Percentiles rank a stretch among this genome's conserved stretches.
phyloP scores from a whole-genome alignment of 2,113 vertebrate genomes.

The Oxygymnocypris stewartii region DNA sequence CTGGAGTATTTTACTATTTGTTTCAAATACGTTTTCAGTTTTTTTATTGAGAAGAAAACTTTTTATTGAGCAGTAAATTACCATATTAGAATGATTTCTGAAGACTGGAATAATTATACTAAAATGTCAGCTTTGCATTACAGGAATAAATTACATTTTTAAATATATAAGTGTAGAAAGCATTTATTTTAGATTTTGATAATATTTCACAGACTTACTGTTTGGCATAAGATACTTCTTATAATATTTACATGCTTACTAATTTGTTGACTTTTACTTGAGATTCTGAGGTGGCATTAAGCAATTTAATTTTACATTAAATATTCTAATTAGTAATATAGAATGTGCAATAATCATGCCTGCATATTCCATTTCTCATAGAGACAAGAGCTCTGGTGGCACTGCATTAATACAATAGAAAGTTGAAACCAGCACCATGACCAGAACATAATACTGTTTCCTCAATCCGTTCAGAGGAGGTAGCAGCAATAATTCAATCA shows the following conservation, averaged over 20 bases:
- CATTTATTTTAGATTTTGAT: too few species aligned
- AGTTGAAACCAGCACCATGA: neutral
- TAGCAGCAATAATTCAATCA: slow-evolving; percentile 46
- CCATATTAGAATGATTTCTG: neutral
- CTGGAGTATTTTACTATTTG: too few species aligned
- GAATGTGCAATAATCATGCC: too few species aligned
- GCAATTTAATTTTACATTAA: neutral
- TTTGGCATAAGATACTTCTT: neutral
- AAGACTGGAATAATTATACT: neutral
- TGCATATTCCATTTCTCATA: too few species aligned
- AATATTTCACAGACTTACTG: neutral
- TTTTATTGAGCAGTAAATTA: neutral
- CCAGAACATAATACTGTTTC: neutral
- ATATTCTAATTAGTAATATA: neutral
- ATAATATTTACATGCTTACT: too few species aligned
- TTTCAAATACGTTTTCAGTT: too few species aligned
- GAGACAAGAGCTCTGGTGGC: neutral
- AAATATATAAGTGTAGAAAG: neutral
- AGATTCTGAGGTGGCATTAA: neutral
- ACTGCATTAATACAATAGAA: neutral
- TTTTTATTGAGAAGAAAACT: too few species aligned
- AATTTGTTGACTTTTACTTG: too few species aligned
- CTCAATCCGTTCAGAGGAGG: neutral
- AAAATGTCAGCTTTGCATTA: neutral
- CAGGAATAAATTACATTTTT: neutral